Conservation (phyloP, 2,888 invertebrate species). For the Papilio demoleus region DNA sequence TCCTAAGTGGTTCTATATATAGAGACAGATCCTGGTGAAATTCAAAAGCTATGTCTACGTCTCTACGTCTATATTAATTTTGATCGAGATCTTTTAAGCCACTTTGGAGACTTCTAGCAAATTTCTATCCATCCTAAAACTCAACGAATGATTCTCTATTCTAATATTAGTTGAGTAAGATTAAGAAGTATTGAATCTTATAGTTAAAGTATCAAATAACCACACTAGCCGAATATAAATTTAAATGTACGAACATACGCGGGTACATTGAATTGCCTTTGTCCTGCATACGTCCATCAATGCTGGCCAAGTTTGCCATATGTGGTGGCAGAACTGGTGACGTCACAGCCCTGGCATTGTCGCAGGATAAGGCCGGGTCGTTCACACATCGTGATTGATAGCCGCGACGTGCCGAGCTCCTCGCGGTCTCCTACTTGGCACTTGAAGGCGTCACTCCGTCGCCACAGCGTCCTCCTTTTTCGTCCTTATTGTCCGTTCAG, state of each 20-base stretch:
- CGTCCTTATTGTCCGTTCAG: slow-evolving; percentile 23
- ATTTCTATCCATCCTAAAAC: too few relatives aligned
- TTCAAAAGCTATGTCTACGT: too few relatives aligned
- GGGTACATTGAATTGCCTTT: slow-evolving; percentile 43
- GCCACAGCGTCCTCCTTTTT: slow-evolving; percentile 41
- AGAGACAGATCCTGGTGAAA: too few relatives aligned
- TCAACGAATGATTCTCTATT: too few relatives aligned
- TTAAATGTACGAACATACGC: slow-evolving; percentile 19
- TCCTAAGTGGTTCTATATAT: background rate
- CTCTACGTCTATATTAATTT: too few relatives aligned
- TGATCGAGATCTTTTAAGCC: too few relatives aligned
- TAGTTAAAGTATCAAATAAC: too few relatives aligned
- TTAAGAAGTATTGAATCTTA: too few relatives aligned
- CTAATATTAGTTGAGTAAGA: too few relatives aligned
- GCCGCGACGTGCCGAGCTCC: slow-evolving; percentile 56
- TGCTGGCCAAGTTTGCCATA: slow-evolving; percentile 47
- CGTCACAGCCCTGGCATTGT: slow-evolving; percentile 45
- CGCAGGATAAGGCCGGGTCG: slow-evolving; percentile 60
- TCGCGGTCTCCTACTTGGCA: slow-evolving; percentile 48
- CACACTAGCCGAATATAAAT: slow-evolving; percentile 25
- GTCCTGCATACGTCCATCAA: slow-evolving; percentile 50
- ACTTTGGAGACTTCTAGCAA: too few relatives aligned
- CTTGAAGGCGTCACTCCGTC: slow-evolving; percentile 43
- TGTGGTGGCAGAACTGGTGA: slow-evolving; percentile 53
- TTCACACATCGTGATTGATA: slow-evolving; percentile 69